phyloP scores from a whole-genome alignment of 2,113 vertebrate genomes.

The Neofelis nebulosa region DNA sequence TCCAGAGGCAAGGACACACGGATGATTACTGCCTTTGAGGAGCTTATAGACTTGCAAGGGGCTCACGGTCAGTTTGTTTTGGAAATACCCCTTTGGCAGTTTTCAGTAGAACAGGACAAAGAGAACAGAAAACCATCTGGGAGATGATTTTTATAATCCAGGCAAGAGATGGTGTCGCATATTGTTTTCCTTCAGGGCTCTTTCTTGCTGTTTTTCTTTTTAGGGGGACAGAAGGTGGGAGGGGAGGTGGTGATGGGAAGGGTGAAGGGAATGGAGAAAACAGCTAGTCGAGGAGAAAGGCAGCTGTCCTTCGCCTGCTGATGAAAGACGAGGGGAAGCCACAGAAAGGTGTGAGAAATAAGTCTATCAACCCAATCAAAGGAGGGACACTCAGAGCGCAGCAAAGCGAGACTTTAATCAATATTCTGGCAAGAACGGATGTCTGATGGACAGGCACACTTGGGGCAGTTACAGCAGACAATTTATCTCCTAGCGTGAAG shows the following conservation, averaged over 20 bases:
- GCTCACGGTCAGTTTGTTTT: conserved; percentile 50
- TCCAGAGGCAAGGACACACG: conserved; percentile 1
- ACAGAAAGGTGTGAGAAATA: not conserved
- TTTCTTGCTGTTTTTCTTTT: not conserved
- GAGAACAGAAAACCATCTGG: conserved; percentile 13
- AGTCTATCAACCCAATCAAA: no score
- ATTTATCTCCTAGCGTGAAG: no score
- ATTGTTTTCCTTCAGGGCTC: not conserved
- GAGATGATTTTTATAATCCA: not conserved
- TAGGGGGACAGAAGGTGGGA: not conserved
- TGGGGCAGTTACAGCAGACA: no score
- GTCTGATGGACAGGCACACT: no score
- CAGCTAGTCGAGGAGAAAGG: not conserved
- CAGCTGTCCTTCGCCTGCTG: not conserved
- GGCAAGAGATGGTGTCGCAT: not conserved
- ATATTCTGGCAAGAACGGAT: no score
- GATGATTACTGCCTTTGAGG: not conserved
- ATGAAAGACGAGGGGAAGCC: not conserved
- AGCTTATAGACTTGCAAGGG: not conserved
- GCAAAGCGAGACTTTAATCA: no score
- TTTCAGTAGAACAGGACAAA: conserved; percentile 11
- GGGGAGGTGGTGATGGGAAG: not conserved
- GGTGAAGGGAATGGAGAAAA: not conserved
- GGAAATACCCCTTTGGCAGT: conserved; percentile 57
- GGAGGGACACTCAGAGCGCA: no score